A percentile compares a stretch with the other conserved stretches of the same genome.
These are phyloP conservation scores for Camponotus vicinus DNA, from an alignment of 1,140 invertebrate species.

Conservation along the genomic window DNA sequence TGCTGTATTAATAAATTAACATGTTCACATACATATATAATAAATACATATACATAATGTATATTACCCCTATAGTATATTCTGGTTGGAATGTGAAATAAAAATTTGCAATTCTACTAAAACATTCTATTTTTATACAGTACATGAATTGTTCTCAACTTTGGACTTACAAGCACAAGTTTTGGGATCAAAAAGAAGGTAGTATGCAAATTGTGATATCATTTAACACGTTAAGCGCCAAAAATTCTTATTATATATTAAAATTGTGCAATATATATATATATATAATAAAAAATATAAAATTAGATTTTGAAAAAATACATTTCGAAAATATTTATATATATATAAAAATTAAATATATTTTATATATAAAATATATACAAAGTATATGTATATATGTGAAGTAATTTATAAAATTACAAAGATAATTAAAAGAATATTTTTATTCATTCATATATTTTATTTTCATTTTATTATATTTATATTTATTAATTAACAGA, in stretches of 20 bases:
- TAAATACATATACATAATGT: conserved; percentile 10
- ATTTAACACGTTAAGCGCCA: conserved; percentile 60
- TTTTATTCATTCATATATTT: conserved; percentile 2
- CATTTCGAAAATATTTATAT: not conserved
- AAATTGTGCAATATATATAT: conserved; percentile 7
- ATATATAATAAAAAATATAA: not conserved
- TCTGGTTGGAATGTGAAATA: conserved; percentile 65
- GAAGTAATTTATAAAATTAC: conserved; percentile 33
- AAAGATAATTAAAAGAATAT: not conserved
- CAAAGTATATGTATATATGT: not conserved
- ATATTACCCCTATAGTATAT: conserved; percentile 34
- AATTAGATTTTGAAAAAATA: not conserved
- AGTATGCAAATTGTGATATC: conserved; percentile 36
- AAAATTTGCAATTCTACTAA: conserved; percentile 61
- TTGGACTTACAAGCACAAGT: conserved; percentile 78
- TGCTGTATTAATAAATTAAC: conserved; percentile 11
- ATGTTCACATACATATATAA: not conserved
- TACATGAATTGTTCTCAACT: conserved; percentile 79
- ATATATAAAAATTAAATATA: too few relatives aligned
- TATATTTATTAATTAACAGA: conserved; percentile 8
- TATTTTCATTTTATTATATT: not conserved
- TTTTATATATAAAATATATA: not conserved
- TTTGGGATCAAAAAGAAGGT: conserved; percentile 71
- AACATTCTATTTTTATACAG: conserved; percentile 78
- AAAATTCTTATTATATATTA: conserved; percentile 10